phyloP scores from a whole-genome alignment of 2,888 invertebrate species.

The Aphidius colemani region DNA sequence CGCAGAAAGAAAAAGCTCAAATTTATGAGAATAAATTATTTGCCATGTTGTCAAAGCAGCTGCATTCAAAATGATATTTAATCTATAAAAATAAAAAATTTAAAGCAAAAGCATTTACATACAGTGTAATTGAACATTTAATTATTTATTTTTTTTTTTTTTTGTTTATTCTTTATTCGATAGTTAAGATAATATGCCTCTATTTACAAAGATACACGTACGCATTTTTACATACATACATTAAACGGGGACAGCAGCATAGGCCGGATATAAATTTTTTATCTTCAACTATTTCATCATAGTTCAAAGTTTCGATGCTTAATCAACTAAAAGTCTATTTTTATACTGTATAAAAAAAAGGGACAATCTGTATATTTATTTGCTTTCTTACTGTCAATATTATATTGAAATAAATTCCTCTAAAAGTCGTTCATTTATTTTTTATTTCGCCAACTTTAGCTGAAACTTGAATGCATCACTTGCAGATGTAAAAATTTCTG shows the following conservation, averaged over 20 bases:
- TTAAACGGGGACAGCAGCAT: constrained; percentile 40
- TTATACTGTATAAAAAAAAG: constrained; percentile 37
- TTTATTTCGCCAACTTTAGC: not conserved
- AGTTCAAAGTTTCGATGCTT: constrained; percentile 7
- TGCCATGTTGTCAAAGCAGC: too few species aligned
- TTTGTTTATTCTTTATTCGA: constrained; percentile 31
- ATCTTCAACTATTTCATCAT: not conserved
- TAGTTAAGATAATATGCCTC: constrained; percentile 46
- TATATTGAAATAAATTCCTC: not conserved
- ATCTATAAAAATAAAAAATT: too few species aligned
- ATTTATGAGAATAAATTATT: too few species aligned
- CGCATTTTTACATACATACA: constrained; percentile 43
- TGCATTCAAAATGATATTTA: too few species aligned
- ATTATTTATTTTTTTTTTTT: constrained; percentile 16
- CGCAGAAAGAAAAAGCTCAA: too few species aligned
- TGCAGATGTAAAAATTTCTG: too few species aligned
- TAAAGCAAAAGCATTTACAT: too few species aligned
- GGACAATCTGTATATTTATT: too few species aligned
- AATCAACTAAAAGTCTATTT: constrained; percentile 29
- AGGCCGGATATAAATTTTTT: constrained; percentile 30
- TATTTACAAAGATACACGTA: constrained; percentile 49
- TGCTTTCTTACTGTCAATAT: not conserved
- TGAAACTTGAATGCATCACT: not conserved
- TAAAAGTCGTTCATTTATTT: constrained; percentile 1
- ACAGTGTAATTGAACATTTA: too few species aligned